Evolutionary conservation across 2,888 invertebrate genomes (phyloP), one percentile per base, ranked within the genome.

Genomic region (Balanococcus diminutus): DNA sequence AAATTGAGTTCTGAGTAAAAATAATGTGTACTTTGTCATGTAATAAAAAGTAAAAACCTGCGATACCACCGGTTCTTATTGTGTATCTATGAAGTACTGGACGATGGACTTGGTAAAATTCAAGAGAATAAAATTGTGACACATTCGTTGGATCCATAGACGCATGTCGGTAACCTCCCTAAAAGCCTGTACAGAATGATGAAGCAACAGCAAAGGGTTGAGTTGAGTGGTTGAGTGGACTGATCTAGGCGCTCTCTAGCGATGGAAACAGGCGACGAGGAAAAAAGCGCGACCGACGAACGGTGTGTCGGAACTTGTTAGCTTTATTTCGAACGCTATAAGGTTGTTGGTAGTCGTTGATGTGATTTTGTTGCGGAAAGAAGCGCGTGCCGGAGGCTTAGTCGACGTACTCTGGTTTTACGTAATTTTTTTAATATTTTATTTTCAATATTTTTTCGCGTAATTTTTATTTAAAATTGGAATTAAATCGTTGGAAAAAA

Each of bases 271-370:
- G 25, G 25, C 25, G 28, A 11, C 61, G 25, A 6, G 32, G n/a
- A 32, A 16, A 32, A 67, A 11, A n/a, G n/a, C n/a, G n/a, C n/a
- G n/a, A n/a, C n/a, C n/a, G n/a, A n/a, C n/a, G 25, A 32, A 32
- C 75, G 75, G 32, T 32, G 22, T 75, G 75, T 75, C n/a, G 75
- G 75, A 75, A 75, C 75, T 75, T 75, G 75, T 75, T 75, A 75
- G 75, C 75, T 75, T 75, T 31, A 75, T 32, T 32, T 75, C 16
- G n/a, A n/a, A 32, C 2, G 1, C 6, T 51, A 51, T 3, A 51
- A 51, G 51, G 19, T 51, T 51, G 51, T 51, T 51, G 51, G 51
- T 51, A 51, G 32, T 75, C 75, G 75, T 75, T 31, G n/a, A 28
- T 75, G 32, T 75, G 75, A 32, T 75, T 32, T 75, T 31, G 32